Conservation (phyloP, 2,113 vertebrate genomes). For the Melanerpes formicivorus region DNA sequence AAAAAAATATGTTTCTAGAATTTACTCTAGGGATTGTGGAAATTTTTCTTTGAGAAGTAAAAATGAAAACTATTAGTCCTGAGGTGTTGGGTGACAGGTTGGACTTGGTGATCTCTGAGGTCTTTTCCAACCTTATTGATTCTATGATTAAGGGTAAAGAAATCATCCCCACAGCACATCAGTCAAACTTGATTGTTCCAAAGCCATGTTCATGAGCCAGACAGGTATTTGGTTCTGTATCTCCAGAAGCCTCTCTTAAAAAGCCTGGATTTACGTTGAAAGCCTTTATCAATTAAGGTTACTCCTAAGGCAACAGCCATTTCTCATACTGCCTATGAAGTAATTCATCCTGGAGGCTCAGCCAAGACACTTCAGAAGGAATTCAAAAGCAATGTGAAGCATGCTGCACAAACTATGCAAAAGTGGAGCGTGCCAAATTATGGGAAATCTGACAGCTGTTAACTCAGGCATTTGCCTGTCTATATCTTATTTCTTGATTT, state of each 20-base stretch:
- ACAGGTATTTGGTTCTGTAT: neutral
- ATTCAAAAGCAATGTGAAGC: neutral
- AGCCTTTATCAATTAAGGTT: neutral
- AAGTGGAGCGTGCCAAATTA: neutral
- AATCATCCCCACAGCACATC: neutral
- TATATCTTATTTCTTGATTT: neutral
- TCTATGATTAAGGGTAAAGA: neutral
- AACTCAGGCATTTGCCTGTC: neutral
- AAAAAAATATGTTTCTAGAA: neutral
- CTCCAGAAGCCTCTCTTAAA: neutral
- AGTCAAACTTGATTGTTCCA: neutral
- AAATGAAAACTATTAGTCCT: neutral
- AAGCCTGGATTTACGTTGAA: neutral
- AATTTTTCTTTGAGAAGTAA: neutral
- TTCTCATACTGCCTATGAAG: neutral
- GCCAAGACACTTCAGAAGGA: neutral
- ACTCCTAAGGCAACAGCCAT: neutral
- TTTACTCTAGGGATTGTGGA: neutral
- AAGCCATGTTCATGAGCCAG: neutral
- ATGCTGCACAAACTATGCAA: neutral
- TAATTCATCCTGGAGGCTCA: neutral
- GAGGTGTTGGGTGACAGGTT: too few relatives aligned
- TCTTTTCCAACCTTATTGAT: too few relatives aligned
- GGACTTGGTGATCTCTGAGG: too few relatives aligned
- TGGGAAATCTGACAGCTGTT: conserved; percentile 8